A percentile compares a stretch with the other conserved stretches of the same genome.
Conservation (phyloP, 2,797 vertebrate species). For the Rhinoraja longicauda region DNA sequence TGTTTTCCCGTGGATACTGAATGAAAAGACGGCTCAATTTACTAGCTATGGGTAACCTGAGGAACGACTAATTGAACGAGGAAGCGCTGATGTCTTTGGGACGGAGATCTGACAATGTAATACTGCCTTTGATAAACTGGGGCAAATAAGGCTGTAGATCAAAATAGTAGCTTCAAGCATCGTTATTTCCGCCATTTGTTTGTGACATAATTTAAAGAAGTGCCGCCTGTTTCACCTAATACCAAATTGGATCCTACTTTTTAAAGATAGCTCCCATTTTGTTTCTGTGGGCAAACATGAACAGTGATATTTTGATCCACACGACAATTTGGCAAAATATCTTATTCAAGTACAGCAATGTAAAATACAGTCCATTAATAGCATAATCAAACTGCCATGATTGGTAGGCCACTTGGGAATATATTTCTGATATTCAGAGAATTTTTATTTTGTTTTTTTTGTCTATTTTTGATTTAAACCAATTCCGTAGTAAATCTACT, state of each 20-base stretch:
- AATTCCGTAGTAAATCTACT: slow-evolving; percentile 17
- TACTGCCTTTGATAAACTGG: neutral
- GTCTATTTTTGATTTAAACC: slow-evolving; percentile 10
- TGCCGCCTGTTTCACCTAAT: neutral
- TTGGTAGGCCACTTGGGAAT: slow-evolving; percentile 9
- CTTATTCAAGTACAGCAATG: slow-evolving; percentile 31
- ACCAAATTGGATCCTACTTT: neutral
- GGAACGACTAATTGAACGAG: neutral
- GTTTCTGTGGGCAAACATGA: neutral
- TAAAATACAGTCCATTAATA: neutral
- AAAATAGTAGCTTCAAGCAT: neutral
- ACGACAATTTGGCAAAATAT: slow-evolving; percentile 17
- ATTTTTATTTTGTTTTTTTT: slow-evolving; percentile 16
- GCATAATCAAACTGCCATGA: slow-evolving; percentile 28
- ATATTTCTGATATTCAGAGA: slow-evolving; percentile 28
- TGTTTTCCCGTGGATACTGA: neutral
- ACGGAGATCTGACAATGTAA: neutral
- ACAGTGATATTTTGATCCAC: neutral
- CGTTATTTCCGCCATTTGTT: neutral
- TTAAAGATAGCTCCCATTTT: neutral
- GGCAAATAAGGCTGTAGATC: neutral
- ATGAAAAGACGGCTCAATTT: neutral
- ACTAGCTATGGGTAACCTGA: neutral
- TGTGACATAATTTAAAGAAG: slow-evolving; percentile 18
- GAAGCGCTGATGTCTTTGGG: neutral